Evolutionary conservation across 37 sponge, comb jelly and placozoan species (phyloP).

Genomic region (Dysidea cf. avara): DNA sequence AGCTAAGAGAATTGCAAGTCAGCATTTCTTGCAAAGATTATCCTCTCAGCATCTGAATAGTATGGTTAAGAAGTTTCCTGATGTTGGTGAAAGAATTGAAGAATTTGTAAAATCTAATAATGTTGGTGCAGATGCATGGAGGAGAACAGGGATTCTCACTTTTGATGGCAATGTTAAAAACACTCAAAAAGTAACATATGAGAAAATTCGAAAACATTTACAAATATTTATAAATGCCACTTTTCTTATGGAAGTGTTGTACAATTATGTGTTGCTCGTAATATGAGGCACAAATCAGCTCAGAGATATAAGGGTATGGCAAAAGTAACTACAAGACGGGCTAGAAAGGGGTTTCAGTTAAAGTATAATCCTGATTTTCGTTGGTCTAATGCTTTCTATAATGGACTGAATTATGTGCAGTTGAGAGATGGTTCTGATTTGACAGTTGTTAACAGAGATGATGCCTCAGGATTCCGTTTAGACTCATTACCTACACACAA

Average conservation of each 20-base stretch:
- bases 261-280: conserved; percentile 32
- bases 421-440: conserved; percentile 18
- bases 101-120: conserved; percentile 7
- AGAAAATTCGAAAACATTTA: conserved; percentile 18
- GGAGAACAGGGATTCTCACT: conserved; percentile 46
- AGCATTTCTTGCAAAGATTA: not conserved
- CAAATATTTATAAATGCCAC: conserved; percentile 1
- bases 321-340: conserved; percentile 16
- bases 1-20: not conserved
- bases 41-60: not conserved
- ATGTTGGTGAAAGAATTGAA: conserved; percentile 36
- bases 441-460: conserved; percentile 1
- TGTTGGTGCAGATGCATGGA: conserved; percentile 47
- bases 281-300: conserved; percentile 1
- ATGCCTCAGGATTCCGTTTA: conserved; percentile 21
- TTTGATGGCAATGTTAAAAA: conserved; percentile 50
- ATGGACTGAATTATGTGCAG: conserved; percentile 1
- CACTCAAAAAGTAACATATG: conserved; percentile 42
- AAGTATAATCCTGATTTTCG: conserved; percentile 36
- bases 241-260: conserved; percentile 31
- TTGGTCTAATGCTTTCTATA: conserved; percentile 35
- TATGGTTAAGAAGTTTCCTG: conserved; percentile 3
- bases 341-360: conserved; percentile 32
- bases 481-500: conserved; percentile 20
- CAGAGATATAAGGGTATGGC: conserved; percentile 22